A percentile compares a stretch with the other conserved stretches of the same genome.
Evolutionary conservation across 2,888 invertebrate genomes (phyloP).

Genomic region (Nysson spinosus): DNA sequence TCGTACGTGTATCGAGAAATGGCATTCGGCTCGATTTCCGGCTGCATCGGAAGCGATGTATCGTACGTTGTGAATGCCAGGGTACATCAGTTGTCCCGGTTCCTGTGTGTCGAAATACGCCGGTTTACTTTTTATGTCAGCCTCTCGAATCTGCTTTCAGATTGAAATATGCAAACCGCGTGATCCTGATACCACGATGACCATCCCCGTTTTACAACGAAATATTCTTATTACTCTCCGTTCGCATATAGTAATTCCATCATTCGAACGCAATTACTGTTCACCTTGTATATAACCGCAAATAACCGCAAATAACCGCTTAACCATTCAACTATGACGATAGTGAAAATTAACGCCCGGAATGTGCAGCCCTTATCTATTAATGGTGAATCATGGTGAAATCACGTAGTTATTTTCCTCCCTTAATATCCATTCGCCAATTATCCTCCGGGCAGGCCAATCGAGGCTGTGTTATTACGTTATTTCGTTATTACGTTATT

Average conservation of each 20-base stretch:
- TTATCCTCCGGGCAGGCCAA: slow-evolving; percentile 23
- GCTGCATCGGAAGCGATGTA: slow-evolving; percentile 83
- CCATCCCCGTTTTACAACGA: background rate
- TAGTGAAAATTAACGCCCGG: too few relatives aligned
- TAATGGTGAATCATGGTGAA: too few relatives aligned
- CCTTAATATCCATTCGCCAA: too few relatives aligned
- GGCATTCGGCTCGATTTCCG: slow-evolving; percentile 82
- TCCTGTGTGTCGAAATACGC: slow-evolving; percentile 75
- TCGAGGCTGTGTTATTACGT: too few relatives aligned
- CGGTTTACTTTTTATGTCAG: slow-evolving; percentile 49
- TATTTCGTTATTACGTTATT: slow-evolving; percentile 34
- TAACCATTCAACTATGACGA: too few relatives aligned
- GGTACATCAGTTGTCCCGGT: slow-evolving; percentile 81
- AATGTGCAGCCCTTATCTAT: too few relatives aligned
- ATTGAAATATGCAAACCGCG: slow-evolving; percentile 30
- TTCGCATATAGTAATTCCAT: too few relatives aligned
- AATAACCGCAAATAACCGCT: too few relatives aligned
- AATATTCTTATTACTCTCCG: too few relatives aligned
- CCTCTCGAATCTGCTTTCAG: slow-evolving; percentile 24
- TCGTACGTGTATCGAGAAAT: slow-evolving; percentile 82
- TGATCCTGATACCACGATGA: background rate
- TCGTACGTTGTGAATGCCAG: slow-evolving; percentile 81
- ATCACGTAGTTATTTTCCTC: too few relatives aligned
- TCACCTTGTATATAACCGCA: too few relatives aligned
- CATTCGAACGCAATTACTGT: slow-evolving; percentile 28